Percentiles rank a stretch among this genome's conserved stretches.
These are phyloP conservation scores for Distichodus sexfasciatus DNA, from an alignment of 2,797 vertebrate genomes.

Conservation along the genomic window DNA sequence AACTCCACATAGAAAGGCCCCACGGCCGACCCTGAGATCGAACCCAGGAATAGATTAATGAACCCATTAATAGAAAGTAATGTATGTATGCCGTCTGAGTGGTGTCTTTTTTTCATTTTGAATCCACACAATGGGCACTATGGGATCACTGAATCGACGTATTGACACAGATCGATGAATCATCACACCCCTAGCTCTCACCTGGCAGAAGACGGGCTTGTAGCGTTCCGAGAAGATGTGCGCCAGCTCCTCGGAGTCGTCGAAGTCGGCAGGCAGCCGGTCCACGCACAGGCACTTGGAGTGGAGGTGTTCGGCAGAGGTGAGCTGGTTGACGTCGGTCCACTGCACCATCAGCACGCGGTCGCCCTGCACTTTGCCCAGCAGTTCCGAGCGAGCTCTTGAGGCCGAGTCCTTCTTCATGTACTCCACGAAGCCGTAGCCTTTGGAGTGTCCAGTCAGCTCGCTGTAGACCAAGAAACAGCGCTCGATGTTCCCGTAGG, in stretches of 20 bases:
- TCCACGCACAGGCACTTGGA: conserved; percentile 95
- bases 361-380: conserved; percentile 84
- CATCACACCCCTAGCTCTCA: no score
- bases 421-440: conserved; percentile 97
- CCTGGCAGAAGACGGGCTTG: conserved; percentile 95
- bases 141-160: no score
- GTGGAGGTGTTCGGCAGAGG: conserved; percentile 87
- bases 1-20: no score
- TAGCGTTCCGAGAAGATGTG: conserved; percentile 85
- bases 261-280: conserved; percentile 82
- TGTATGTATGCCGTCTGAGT: no score
- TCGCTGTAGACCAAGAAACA: conserved; percentile 95
- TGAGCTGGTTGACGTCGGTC: conserved; percentile 95
- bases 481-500: conserved; percentile 92
- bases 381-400: conserved; percentile 87
- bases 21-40: no score
- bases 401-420: conserved; percentile 99
- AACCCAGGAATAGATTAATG: no score
- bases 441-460: conserved; percentile 89
- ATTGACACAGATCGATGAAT: no score
- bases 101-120: no score
- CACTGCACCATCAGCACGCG: conserved; percentile 91
- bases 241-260: conserved; percentile 83
- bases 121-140: no score
- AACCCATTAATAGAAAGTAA: no score